These are phyloP conservation scores for Nineta flava DNA, from an alignment of 2,888 invertebrate species.

Conservation along the genomic window DNA sequence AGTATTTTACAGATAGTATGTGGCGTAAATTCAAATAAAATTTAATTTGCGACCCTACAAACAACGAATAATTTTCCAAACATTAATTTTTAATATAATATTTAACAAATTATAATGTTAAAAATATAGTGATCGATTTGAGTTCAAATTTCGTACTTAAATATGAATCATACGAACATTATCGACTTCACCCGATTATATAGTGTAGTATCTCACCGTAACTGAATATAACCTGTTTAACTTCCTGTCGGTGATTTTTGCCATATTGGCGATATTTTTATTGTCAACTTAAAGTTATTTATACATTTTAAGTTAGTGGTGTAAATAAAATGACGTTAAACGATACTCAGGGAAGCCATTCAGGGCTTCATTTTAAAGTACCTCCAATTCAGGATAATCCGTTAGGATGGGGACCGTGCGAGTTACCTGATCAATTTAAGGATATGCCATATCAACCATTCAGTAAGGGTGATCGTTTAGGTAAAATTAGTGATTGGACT, in stretches of 20 bases:
- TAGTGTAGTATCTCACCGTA: too few relatives aligned
- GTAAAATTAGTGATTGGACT: conserved; percentile 99
- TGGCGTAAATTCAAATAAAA: too few relatives aligned
- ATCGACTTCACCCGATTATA: too few relatives aligned
- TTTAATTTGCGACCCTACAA: too few relatives aligned
- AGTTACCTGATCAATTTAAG: conserved; percentile 82
- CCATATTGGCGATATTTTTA: not conserved
- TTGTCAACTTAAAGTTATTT: not conserved
- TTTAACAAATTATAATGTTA: too few relatives aligned
- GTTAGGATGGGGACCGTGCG: conserved; percentile 94
- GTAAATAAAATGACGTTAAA: conserved; percentile 18
- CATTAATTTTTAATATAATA: too few relatives aligned
- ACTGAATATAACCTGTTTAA: not conserved
- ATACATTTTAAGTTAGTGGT: not conserved
- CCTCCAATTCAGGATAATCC: conserved; percentile 72
- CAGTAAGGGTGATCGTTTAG: conserved; percentile 94
- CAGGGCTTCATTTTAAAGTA: conserved; percentile 48
- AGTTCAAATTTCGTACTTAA: too few relatives aligned
- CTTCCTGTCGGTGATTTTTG: not conserved
- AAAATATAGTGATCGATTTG: too few relatives aligned
- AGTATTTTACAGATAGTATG: too few relatives aligned
- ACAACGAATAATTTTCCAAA: too few relatives aligned
- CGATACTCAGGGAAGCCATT: conserved; percentile 29
- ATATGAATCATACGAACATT: too few relatives aligned
- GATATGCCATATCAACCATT: conserved; percentile 99